Conservation (phyloP, 2,888 invertebrate species). For the Incurvaria masculella region DNA sequence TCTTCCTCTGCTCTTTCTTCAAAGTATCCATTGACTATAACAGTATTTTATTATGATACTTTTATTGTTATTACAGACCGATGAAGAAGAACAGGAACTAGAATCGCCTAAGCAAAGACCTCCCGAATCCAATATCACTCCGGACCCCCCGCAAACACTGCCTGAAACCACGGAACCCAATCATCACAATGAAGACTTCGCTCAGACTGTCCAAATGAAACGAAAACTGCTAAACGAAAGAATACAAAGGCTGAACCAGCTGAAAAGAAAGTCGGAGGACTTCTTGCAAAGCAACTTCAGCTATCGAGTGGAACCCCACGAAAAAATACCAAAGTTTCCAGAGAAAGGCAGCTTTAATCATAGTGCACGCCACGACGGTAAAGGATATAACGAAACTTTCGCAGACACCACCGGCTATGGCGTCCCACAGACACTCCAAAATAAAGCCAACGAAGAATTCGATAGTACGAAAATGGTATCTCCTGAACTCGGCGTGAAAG, state of each 20-base stretch:
- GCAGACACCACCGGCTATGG: conserved; percentile 33
- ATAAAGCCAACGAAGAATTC: neutral
- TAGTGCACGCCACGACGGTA: conserved; percentile 36
- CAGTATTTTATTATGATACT: too few relatives aligned
- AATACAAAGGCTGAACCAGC: conserved; percentile 39
- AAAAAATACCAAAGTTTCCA: conserved; percentile 42
- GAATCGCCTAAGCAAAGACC: conserved; percentile 32
- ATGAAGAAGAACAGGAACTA: conserved; percentile 39
- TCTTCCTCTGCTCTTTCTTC: too few relatives aligned
- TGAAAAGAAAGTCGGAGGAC: conserved; percentile 50
- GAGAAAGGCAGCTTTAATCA: conserved; percentile 18
- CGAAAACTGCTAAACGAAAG: conserved; percentile 46
- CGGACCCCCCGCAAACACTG: conserved; percentile 21
- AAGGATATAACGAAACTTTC: conserved; percentile 37
- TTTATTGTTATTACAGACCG: conserved; percentile 43
- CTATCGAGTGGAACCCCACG: conserved; percentile 25
- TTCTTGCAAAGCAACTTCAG: conserved; percentile 44
- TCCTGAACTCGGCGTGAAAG: conserved; percentile 29
- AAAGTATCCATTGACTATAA: too few relatives aligned
- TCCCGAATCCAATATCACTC: conserved; percentile 27
- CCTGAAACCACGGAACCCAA: conserved; percentile 26
- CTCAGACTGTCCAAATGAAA: conserved; percentile 33
- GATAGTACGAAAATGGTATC: conserved; percentile 16
- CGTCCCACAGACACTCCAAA: conserved; percentile 25
- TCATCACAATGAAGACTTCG: conserved; percentile 24